Evolutionary conservation across 2,888 invertebrate genomes (phyloP), one percentile per base, ranked within the genome.

Genomic region (Drosophila merina): DNA sequence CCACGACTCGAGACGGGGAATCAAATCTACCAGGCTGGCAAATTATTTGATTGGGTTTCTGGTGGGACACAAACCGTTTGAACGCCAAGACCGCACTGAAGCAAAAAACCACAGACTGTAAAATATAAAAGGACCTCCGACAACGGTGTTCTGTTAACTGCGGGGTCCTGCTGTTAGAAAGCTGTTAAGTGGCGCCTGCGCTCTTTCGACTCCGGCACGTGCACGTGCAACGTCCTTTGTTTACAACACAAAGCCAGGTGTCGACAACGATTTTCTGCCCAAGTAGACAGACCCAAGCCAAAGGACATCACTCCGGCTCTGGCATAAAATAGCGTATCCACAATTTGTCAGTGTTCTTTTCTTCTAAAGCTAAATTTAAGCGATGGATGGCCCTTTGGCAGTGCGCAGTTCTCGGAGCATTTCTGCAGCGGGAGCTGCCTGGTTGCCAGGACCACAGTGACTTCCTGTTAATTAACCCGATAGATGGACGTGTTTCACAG

Each of bases 101-200:
- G n/a, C 25, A 26, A 44, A 30, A 10, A 26, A 4, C 20, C 40
- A 9, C 48, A 47, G n/a, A 20, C 25, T 14, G 7, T 10, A 42
- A 36, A 47, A 36, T 30, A 55, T 79, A 70, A 75, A 73, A 70
- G 20, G 42, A 38, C 31, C 5, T 4, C 14, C n/a, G 48, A 52
- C 44, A 63, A 57, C 72, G 1, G 9, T n/a, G 31, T 44, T 0
- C 44, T 56, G 56, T 54, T 48, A 63, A 9, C 9, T 0, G 1
- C 3, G 20, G 48, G 26, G 25, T 12, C 25, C 1, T 38, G 0
- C 74, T 73, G 83, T 72, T 68, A 72, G 28, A 0, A 5, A 10
- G n/a, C 59, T 69, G 76, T 70, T 66, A 73, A 12, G 6, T 7
- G 49, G 57, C 80, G 69, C 79, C 67, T 77, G 79, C 84, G 75